Evolutionary conservation across 1,140 invertebrate species (phyloP).

Genomic region (Lepidurus packardi): DNA sequence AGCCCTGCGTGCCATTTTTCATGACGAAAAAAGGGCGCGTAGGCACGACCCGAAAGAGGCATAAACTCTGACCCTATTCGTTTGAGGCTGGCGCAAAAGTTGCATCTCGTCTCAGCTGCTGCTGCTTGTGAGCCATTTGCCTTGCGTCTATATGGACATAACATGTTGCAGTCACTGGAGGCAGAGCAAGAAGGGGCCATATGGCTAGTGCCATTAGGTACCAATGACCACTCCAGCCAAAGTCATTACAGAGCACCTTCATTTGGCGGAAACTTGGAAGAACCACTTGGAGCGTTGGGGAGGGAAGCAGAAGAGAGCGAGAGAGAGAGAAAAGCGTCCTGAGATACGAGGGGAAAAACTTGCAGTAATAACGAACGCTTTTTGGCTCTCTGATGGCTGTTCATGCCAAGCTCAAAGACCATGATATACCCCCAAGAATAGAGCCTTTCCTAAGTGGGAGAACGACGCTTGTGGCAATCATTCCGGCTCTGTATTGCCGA

Average conservation of each 20-base stretch:
- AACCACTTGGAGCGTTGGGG: conserved; percentile 9
- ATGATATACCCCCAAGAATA: neutral
- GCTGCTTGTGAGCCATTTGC: conserved; percentile 14
- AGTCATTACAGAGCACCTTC: conserved; percentile 21
- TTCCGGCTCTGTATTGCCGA: no score
- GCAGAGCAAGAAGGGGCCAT: neutral
- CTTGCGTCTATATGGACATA: conserved; percentile 15
- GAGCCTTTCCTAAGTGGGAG: no score
- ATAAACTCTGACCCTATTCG: neutral
- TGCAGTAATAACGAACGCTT: conserved; percentile 1
- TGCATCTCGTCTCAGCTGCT: conserved; percentile 17
- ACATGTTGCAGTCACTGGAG: conserved; percentile 1
- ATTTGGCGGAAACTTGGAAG: conserved; percentile 9
- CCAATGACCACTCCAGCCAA: conserved; percentile 20
- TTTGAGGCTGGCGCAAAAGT: neutral
- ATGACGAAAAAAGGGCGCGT: neutral
- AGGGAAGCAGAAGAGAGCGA: neutral
- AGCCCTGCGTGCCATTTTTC: neutral
- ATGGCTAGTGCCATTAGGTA: conserved; percentile 18
- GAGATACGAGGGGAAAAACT: neutral
- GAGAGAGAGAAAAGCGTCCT: neutral
- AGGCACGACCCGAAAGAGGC: neutral
- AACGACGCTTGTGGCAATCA: no score
- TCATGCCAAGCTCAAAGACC: conserved; percentile 12
- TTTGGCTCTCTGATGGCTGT: conserved; percentile 1